Base-by-base conservation (phyloP, 2,113 vertebrate genomes). In the Cavia aperea region DNA sequence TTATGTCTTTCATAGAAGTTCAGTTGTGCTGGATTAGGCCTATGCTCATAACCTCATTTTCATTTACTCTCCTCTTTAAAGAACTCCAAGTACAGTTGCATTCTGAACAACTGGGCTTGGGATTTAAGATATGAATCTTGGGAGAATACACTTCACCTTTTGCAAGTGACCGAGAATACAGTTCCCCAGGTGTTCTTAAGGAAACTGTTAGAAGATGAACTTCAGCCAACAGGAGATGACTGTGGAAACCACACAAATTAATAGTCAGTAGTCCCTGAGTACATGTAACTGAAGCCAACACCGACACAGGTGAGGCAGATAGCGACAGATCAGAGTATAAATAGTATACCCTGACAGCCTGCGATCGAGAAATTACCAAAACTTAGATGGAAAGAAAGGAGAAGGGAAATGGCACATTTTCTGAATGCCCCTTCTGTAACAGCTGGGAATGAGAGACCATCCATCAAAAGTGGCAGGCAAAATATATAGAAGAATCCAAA, bases 351-450 rank as follows among this genome's bases (percentile, higher is more conserved):
- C 66, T 70, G 26, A 75, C 39, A 26, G 26, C 18, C 21, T 70
- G 49, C n/a, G 70, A 46, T n/a, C 26, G 54, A n/a, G 54, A 92
- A 91, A 92, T 81, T 63, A 92, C 23, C 36, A 39, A 88, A 82
- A 77, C 46, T n/a, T 24, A 72, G 26, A 39, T 16, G 56, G 66
- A 29, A 93, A 88, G 70, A 77, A 93, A 39, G 1, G 70, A 88
- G 21, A 29, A 21, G 31, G 54, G 63, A 92, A 84, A 18, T 33
- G 49, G 14, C 62, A 36, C 29, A 36, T 82, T 82, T 91, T 88
- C 83, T 60, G 24, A 88, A 18, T 19, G 70, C 51, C 78, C 81
- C 49, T 90, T 95, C 83, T 81, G 31, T 93, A 65, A 77, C 77
- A 21, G 11, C 58, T 73, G 21, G 13, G 29, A 79, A 26, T 89